These are phyloP conservation scores for Caenorhabditis remanei DNA, from an alignment of 1,140 invertebrate species.

Conservation along the genomic window DNA sequence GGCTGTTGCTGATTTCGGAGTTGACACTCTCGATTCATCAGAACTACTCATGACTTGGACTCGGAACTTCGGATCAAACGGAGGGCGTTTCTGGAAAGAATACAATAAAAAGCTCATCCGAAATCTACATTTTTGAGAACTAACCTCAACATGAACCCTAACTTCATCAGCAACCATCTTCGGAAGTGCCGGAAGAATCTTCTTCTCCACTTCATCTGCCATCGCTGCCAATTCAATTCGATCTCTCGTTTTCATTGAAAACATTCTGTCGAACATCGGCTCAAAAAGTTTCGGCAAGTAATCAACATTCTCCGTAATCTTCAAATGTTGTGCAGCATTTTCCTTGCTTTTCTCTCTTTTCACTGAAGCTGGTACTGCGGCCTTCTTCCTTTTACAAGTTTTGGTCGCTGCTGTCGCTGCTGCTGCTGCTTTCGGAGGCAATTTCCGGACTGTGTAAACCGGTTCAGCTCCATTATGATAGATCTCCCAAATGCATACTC, in stretches of 20 bases:
- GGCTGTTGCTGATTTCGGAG: no score
- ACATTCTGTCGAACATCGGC: neutral
- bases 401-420: neutral
- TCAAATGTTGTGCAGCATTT: neutral
- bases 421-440: neutral
- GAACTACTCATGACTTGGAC: neutral
- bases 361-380: neutral
- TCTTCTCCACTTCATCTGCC: conserved; percentile 6
- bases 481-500: conserved; percentile 17
- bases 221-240: neutral
- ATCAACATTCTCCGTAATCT: neutral
- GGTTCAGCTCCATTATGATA: conserved; percentile 24
- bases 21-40: no score
- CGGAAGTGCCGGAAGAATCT: neutral
- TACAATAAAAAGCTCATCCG: neutral
- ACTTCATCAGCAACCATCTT: neutral
- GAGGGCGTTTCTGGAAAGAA: neutral
- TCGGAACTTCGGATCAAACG: conserved; percentile 5
- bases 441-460: no score
- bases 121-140: neutral
- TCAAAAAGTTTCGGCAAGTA: neutral
- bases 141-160: conserved; percentile 1
- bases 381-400: no score
- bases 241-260: neutral
- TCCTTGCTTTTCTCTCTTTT: neutral